phyloP scores from a whole-genome alignment of 2,797 vertebrate genomes.

The Gallirallus australis region DNA sequence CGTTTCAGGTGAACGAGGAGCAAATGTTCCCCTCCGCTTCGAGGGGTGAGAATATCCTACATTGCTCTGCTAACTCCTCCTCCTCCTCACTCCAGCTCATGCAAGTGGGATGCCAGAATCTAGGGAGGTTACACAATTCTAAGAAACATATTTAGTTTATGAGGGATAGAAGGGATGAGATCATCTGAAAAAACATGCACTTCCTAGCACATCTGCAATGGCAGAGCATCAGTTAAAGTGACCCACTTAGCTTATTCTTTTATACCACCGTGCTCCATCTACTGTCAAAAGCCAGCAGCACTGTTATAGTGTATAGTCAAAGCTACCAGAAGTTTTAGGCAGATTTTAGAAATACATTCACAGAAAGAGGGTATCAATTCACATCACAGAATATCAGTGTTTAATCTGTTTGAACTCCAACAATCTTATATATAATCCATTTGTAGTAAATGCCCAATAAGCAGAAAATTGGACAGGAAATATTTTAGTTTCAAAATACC shows the following conservation, averaged over 20 bases:
- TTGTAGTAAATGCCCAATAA: not conserved
- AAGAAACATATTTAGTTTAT: not conserved
- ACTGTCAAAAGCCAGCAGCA: not conserved
- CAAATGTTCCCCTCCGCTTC: not conserved
- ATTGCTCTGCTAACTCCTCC: not conserved
- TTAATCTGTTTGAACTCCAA: not conserved
- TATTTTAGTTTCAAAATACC: not conserved
- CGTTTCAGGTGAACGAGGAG: not conserved
- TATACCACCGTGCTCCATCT: not conserved
- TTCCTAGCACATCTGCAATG: not conserved
- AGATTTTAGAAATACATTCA: not conserved
- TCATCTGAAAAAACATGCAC: not conserved
- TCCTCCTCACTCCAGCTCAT: not conserved
- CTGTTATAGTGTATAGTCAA: not conserved
- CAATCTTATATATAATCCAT: not conserved
- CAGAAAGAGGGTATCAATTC: not conserved
- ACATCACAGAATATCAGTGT: not conserved
- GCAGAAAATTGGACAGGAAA: not conserved
- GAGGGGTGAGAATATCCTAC: not conserved
- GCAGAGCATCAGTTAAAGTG: not conserved
- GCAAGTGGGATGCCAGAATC: fast-evolving
- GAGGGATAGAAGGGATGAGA: not conserved
- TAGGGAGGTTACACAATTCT: not conserved
- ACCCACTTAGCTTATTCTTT: not conserved
- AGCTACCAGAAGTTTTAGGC: not conserved